Conservation (phyloP, 2,888 invertebrate species). For the Lepidocyrtinus sp. region DNA sequence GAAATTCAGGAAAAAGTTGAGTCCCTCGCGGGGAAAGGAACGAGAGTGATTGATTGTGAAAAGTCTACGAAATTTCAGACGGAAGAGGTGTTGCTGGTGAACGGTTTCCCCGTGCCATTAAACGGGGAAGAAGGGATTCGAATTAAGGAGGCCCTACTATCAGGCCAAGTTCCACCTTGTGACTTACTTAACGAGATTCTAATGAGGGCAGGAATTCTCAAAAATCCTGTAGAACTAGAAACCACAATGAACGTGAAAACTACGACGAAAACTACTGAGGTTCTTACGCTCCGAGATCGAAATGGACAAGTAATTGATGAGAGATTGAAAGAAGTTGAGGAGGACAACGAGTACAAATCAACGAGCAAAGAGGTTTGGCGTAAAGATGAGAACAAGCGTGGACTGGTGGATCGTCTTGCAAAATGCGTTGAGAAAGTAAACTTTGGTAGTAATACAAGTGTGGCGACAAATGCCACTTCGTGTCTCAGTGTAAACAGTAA, state of each 20-base stretch:
- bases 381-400: slow-evolving; percentile 34
- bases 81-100: slow-evolving; percentile 81
- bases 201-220: slow-evolving; percentile 77
- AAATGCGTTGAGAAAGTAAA: slow-evolving; percentile 55
- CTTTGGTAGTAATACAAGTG: slow-evolving; percentile 51
- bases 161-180: slow-evolving; percentile 77
- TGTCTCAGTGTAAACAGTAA: slow-evolving; percentile 16
- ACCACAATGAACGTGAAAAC: slow-evolving; percentile 82
- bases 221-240: slow-evolving; percentile 81
- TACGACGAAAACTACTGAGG: slow-evolving; percentile 81
- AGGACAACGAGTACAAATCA: slow-evolving; percentile 80
- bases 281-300: slow-evolving; percentile 78
- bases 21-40: slow-evolving; percentile 81
- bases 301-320: slow-evolving; percentile 82
- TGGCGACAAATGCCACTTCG: slow-evolving; percentile 51
- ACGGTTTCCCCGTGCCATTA: slow-evolving; percentile 80
- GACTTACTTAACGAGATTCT: slow-evolving; percentile 81
- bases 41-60: slow-evolving; percentile 82
- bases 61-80: slow-evolving; percentile 81
- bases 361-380: slow-evolving; percentile 70
- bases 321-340: slow-evolving; percentile 80
- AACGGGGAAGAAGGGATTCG: slow-evolving; percentile 81
- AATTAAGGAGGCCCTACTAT: slow-evolving; percentile 79
- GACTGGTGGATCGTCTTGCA: slow-evolving; percentile 44
- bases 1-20: slow-evolving; percentile 84